Evolutionary conservation across 2,113 vertebrate genomes (phyloP).

Genomic region (Nannobrachium achirus): DNA sequence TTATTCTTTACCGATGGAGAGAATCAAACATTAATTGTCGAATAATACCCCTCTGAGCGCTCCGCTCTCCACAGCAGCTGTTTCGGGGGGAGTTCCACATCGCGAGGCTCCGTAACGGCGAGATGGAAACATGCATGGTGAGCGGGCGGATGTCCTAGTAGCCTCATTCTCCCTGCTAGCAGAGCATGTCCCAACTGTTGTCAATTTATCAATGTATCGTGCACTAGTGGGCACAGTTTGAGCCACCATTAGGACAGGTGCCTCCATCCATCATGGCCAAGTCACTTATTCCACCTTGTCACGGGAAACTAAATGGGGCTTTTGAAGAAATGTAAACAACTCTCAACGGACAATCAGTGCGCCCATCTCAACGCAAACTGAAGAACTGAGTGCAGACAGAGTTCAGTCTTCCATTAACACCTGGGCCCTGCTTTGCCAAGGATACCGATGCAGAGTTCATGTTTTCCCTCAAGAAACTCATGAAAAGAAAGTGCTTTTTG

Average conservation of each 20-base stretch:
- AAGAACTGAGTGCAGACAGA: constrained; percentile 81
- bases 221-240: constrained; percentile 99
- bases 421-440: constrained; percentile 27
- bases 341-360: constrained; percentile 96
- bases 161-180: constrained; percentile 96
- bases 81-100: constrained; percentile 79
- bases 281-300: constrained; percentile 99
- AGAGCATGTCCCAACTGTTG: constrained; percentile 98
- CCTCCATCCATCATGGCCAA: constrained; percentile 97
- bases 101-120: constrained; percentile 81
- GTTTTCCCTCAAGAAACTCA: constrained; percentile 38
- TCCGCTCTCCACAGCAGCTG: constrained; percentile 83
- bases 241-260: constrained; percentile 99
- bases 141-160: constrained; percentile 84
- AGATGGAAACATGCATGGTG: constrained; percentile 65
- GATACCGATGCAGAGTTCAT: constrained; percentile 17
- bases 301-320: constrained; percentile 96
- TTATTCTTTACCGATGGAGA: constrained; percentile 24
- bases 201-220: constrained; percentile 99
- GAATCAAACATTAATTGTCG: constrained; percentile 76
- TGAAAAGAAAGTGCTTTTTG: too few relatives aligned
- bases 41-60: constrained; percentile 69
- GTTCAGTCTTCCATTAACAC: constrained; percentile 78
- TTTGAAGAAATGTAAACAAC: constrained; percentile 99
- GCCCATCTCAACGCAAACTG: constrained; percentile 85